Conservation (phyloP, 2,113 vertebrate genomes). For the Mustela lutreola region DNA sequence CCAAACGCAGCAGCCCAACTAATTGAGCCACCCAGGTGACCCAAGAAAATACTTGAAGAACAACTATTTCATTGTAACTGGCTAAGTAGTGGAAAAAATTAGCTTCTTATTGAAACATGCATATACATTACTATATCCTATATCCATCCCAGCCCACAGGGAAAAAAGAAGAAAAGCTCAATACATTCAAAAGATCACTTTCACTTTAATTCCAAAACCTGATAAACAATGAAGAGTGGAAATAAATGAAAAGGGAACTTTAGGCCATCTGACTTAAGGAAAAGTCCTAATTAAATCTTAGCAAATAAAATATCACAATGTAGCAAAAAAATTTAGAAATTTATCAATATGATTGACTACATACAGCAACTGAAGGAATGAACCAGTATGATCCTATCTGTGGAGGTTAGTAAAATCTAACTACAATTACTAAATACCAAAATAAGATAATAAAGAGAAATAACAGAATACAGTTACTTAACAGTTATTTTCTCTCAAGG, state of each 20-base stretch:
- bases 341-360: background rate
- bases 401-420: background rate
- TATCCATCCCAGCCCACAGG: background rate
- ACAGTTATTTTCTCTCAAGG: background rate
- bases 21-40: too few species aligned
- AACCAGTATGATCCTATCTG: background rate
- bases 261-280: background rate
- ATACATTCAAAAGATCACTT: background rate
- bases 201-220: background rate
- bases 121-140: background rate
- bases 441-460: background rate
- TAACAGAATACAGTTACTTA: background rate
- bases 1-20: too few species aligned
- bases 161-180: background rate
- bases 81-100: background rate
- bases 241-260: background rate
- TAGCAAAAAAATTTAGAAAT: background rate
- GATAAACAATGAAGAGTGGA: background rate
- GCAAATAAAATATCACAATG: background rate
- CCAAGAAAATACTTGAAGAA: background rate
- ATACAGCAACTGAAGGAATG: background rate
- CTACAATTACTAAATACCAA: background rate
- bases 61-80: background rate
- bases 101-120: background rate
- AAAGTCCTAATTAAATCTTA: background rate